Evolutionary conservation across 1,140 invertebrate species (phyloP), one percentile per base, ranked within the genome.

Genomic region (Mizuhopecten yessoensis): DNA sequence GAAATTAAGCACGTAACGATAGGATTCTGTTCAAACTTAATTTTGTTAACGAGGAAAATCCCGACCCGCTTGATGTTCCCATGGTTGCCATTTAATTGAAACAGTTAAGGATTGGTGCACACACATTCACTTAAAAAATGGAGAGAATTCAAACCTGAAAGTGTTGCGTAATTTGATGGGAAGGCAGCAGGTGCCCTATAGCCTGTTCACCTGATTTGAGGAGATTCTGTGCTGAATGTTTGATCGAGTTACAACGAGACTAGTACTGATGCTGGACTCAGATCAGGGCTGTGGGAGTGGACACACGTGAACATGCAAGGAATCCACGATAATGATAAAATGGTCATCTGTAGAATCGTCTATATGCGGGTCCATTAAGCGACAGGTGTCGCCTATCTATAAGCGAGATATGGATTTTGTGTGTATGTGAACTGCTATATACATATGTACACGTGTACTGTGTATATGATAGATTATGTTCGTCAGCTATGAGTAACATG

Each of bases 1-100:
- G 57, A 75, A 75, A 75, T 75, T 29, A 75, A 75, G 57, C 57
- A 75, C 57, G n/a, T 29, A n/a, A 75, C 57, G 5, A 75, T 23
- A 75, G n/a, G 57, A 75, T 75, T 75, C n/a, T 75, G 57, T 75
- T 75, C 45, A n/a, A 75, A 75, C 57, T 75, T 75, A 75, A 75
- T 75, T 75, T 75, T 75, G 57, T 75, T 75, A 75, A 75, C 57
- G 57, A 75, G 57, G 57, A 75, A 75, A 75, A 75, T 75, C 57
- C 23, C 29, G 57, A 75, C 57, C 57, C 29, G 57, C 57, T 75
- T 75, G n/a, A 75, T 75, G 57, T 75, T 75, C n/a, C 57, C 57
- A 75, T 75, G 57, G 57, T 29, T 75, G 57, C 57, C n/a, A 29
- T 75, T 75, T 75, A 75, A 75, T 75, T 75, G 57, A 29, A 75